Base-by-base conservation (phyloP, 2,888 invertebrate species). In the Andrena bicolor region DNA sequence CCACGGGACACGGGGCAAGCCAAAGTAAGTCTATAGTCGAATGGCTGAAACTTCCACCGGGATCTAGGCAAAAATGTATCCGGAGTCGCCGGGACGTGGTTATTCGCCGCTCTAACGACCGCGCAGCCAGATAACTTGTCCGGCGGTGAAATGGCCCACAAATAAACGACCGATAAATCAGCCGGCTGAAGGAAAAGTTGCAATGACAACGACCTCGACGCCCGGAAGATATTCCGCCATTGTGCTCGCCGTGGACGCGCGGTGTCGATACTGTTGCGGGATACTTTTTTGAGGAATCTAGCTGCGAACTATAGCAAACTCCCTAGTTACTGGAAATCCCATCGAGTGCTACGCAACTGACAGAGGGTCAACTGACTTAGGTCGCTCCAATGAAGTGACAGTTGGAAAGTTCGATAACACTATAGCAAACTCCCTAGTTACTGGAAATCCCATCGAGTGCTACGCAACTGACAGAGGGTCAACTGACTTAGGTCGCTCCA, bases 61-160 rank as follows among this genome's bases (percentile, higher is more conserved):
- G 58, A n/a, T n/a, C 71, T 64, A 75, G 82, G 82, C 87, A 87
- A 87, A 88, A 86, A 86, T 84, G 76, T 82, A 76, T 81, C 80
- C 80, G 81, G 80, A 68, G 74, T 64, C 65, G 10, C 65, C 70
- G 63, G 66, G 51, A 28, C 32, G 53, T 20, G 66, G 51, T 75
- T 77, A 76, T 73, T 81, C 82, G 64, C 72, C 65, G 73, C 48
- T 51, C 32, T 69, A 75, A 81, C 80, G 80, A 83, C 76, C 73
- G 53, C 30, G 60, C 61, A 69, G 64, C 79, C 66, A 77, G 76
- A 83, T 69, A 80, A 75, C 74, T 80, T 73, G 74, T 63, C 68
- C 69, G 65, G 53, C 64, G 58, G 78, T 73, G 82, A 82, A 79
- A 78, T 73, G 75, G 76, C 30, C 35, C 64, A 76, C 74, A 73